Evolutionary conservation across 2,113 vertebrate species (phyloP).

Genomic region (Cheirogaleus medius): DNA sequence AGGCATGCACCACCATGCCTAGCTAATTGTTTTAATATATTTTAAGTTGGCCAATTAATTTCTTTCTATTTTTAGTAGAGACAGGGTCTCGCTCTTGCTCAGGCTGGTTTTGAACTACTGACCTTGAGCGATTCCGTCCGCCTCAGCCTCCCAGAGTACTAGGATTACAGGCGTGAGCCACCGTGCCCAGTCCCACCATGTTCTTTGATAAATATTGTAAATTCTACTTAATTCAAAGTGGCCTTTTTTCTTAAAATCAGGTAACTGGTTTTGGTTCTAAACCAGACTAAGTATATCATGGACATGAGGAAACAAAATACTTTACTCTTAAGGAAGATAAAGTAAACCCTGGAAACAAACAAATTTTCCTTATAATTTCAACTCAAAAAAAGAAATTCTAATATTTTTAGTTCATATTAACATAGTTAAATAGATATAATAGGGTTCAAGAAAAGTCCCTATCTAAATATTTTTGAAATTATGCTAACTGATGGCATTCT

Average conservation of each 20-base stretch:
- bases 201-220: conserved; percentile 1
- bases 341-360: neutral
- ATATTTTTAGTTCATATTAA: neutral
- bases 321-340: neutral
- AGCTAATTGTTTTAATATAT: too few relatives aligned
- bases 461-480: conserved; percentile 25
- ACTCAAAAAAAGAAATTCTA: neutral
- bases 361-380: neutral
- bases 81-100: too few relatives aligned
- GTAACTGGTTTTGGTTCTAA: neutral
- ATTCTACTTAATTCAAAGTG: neutral
- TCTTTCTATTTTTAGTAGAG: too few relatives aligned
- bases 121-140: too few relatives aligned
- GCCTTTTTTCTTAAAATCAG: neutral
- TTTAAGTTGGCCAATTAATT: too few relatives aligned
- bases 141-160: too few relatives aligned
- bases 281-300: neutral
- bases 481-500: neutral
- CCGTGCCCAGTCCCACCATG: neutral
- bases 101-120: too few relatives aligned
- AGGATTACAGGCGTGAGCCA: too few relatives aligned
- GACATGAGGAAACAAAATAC: neutral
- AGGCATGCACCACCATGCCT: too few relatives aligned
- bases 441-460: neutral
- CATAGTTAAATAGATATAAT: neutral